phyloP scores from a whole-genome alignment of 1,140 invertebrate genomes.

The Kradibia gibbosae region DNA sequence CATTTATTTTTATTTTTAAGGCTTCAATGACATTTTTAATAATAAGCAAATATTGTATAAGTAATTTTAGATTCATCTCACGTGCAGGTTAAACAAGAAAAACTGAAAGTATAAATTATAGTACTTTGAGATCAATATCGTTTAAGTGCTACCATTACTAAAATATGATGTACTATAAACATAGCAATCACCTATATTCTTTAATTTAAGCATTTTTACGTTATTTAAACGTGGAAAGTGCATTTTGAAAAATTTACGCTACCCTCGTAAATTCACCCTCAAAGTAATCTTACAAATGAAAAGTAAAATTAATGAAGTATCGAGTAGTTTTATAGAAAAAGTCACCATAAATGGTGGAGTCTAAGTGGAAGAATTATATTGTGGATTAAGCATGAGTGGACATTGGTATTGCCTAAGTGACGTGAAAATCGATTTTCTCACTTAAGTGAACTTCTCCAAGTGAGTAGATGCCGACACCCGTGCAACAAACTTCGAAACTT shows the following conservation, averaged over 20 bases:
- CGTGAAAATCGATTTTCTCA: conserved; percentile 21
- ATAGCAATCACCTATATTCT: background rate
- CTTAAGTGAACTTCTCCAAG: conserved; percentile 6
- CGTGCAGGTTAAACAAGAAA: background rate
- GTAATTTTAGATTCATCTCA: background rate
- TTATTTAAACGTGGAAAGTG: background rate
- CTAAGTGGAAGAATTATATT: background rate
- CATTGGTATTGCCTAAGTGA: conserved; percentile 1
- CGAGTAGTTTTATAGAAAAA: background rate
- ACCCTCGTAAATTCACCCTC: background rate
- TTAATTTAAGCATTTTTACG: background rate
- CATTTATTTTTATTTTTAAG: too few relatives aligned
- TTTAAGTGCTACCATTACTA: background rate
- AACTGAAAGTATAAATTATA: background rate
- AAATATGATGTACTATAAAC: background rate
- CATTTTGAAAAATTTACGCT: background rate
- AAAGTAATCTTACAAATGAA: background rate
- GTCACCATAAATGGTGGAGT: background rate
- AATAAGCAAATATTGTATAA: background rate
- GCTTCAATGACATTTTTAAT: too few relatives aligned
- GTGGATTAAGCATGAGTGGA: background rate
- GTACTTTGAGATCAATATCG: background rate
- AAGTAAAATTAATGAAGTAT: background rate
- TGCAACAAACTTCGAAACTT: background rate
- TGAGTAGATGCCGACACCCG: conserved; percentile 8